A percentile compares a stretch with the other conserved stretches of the same genome.
phyloP scores from a whole-genome alignment of 2,113 vertebrate genomes.

The Penelope pileata region DNA sequence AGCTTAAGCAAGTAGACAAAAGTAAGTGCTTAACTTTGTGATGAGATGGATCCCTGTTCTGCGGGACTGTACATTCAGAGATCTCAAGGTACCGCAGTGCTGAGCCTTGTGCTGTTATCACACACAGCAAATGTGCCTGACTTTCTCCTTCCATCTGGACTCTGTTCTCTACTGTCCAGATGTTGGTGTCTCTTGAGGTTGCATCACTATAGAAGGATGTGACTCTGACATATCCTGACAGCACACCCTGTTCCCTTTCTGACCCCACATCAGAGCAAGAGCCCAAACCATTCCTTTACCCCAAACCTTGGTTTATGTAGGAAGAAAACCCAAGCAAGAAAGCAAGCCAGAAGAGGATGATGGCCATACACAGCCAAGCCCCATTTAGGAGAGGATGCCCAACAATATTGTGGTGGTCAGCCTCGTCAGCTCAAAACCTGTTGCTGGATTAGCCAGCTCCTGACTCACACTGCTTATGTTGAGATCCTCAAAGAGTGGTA shows the following conservation, averaged over 20 bases:
- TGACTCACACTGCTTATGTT: background rate
- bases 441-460: background rate
- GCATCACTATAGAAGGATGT: background rate
- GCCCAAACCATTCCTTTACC: background rate
- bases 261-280: background rate
- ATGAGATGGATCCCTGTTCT: background rate
- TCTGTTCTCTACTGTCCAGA: background rate
- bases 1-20: background rate
- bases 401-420: accelerated
- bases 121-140: background rate
- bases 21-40: background rate
- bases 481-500: background rate
- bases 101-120: background rate
- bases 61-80: background rate
- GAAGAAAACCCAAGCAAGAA: background rate
- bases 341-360: background rate
- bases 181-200: background rate
- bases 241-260: background rate
- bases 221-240: background rate
- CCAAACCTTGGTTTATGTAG: accelerated
- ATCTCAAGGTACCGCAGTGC: accelerated
- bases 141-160: background rate
- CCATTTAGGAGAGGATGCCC: background rate
- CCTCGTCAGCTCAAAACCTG: background rate
- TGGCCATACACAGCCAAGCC: background rate